These are phyloP conservation scores for Acrobasis suavella DNA, from an alignment of 2,888 invertebrate genomes.

Conservation along the genomic window DNA sequence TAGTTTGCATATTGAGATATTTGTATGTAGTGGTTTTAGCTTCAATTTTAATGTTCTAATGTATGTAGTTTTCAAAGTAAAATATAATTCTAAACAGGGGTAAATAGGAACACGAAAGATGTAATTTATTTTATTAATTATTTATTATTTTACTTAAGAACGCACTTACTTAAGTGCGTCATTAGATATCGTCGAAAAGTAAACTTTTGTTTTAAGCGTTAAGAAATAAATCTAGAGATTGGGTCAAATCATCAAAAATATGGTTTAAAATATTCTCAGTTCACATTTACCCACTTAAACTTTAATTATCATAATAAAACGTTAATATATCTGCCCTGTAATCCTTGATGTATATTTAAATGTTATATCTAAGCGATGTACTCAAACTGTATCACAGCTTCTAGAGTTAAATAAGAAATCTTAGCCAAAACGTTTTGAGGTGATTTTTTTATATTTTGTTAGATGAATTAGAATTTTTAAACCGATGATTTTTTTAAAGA, in stretches of 20 bases:
- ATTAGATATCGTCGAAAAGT: too few relatives aligned
- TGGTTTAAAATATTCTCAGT: too few relatives aligned
- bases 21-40: neutral
- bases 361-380: conserved; percentile 17
- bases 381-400: conserved; percentile 20
- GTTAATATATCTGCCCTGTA: conserved; percentile 15
- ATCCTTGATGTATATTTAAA: conserved; percentile 7
- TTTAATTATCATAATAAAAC: neutral
- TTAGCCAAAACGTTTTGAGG: conserved; percentile 18
- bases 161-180: too few relatives aligned
- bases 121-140: too few relatives aligned
- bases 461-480: conserved; percentile 38
- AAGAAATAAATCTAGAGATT: too few relatives aligned
- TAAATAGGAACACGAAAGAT: too few relatives aligned
- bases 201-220: too few relatives aligned
- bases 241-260: too few relatives aligned
- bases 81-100: too few relatives aligned
- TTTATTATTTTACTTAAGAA: too few relatives aligned
- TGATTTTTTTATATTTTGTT: conserved; percentile 28
- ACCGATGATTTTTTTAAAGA: conserved; percentile 43
- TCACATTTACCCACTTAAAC: neutral
- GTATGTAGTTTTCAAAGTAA: neutral
- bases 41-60: neutral
- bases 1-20: conserved; percentile 14
- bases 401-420: conserved; percentile 15